These are phyloP conservation scores for Cebidichthys violaceus DNA, from an alignment of 2,113 vertebrate genomes.

Conservation along the genomic window DNA sequence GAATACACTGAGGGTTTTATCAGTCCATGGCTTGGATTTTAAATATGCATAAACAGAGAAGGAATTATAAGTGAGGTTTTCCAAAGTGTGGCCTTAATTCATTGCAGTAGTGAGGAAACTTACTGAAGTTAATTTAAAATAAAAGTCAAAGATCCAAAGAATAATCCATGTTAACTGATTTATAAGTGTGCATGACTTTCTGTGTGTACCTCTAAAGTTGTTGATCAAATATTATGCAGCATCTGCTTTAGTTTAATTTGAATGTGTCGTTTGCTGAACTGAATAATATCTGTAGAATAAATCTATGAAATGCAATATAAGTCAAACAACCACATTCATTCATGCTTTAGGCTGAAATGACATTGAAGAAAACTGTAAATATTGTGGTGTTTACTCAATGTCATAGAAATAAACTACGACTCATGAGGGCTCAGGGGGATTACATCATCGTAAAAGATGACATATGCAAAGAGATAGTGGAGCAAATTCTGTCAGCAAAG, in stretches of 20 bases:
- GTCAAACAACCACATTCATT: background rate
- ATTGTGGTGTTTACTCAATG: conserved; percentile 8
- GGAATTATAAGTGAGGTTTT: background rate
- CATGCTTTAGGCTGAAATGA: background rate
- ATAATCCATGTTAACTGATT: background rate
- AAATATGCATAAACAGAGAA: conserved; percentile 23
- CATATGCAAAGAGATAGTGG: background rate
- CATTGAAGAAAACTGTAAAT: conserved; percentile 18
- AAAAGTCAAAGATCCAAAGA: background rate
- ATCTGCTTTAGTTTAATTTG: background rate
- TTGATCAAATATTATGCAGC: background rate
- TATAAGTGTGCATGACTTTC: background rate
- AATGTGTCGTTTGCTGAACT: background rate
- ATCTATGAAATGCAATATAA: conserved; percentile 7
- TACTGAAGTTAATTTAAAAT: background rate
- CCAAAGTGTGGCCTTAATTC: background rate
- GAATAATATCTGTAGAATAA: background rate
- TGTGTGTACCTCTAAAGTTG: background rate
- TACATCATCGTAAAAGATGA: background rate
- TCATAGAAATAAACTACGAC: conserved; percentile 4
- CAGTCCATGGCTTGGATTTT: background rate
- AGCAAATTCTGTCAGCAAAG: conserved; percentile 2
- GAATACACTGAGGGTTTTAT: conserved; percentile 5
- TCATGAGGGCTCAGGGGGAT: background rate
- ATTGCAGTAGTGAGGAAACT: background rate